Evolutionary conservation across 2,797 vertebrate genomes (phyloP).

Genomic region (Poecilia gillii): DNA sequence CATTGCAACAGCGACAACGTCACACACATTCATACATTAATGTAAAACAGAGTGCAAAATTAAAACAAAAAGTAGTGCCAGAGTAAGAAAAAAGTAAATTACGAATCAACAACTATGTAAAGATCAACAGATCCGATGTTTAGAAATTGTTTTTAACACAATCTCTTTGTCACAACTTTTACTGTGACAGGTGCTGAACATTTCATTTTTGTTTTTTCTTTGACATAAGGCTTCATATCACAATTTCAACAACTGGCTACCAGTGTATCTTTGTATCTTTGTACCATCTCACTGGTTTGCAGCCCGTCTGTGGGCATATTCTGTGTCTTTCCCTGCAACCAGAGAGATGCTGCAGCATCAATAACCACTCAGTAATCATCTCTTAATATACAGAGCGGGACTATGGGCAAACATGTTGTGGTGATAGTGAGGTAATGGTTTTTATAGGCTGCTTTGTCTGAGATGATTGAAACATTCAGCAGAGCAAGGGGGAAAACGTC

Average conservation of each 20-base stretch:
- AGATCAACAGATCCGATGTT: background rate
- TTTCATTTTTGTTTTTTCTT: background rate
- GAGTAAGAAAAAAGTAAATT: background rate
- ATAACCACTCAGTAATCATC: constrained; percentile 61
- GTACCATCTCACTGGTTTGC: background rate
- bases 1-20: constrained; percentile 22
- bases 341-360: constrained; percentile 60
- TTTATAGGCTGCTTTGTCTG: constrained; percentile 40
- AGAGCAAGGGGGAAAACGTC: constrained; percentile 32
- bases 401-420: constrained; percentile 27
- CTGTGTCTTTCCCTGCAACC: constrained; percentile 40
- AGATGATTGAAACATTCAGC: constrained; percentile 50
- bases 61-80: background rate
- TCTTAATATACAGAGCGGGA: constrained; percentile 36
- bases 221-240: background rate
- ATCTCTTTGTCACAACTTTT: background rate
- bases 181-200: background rate
- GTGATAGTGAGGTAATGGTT: constrained; percentile 37
- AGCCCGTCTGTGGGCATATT: constrained; percentile 13
- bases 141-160: background rate
- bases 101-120: background rate
- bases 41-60: background rate
- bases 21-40: background rate
- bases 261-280: background rate
- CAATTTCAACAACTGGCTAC: background rate